phyloP scores from a whole-genome alignment of 2,888 invertebrate species.

The Sericinus montela region DNA sequence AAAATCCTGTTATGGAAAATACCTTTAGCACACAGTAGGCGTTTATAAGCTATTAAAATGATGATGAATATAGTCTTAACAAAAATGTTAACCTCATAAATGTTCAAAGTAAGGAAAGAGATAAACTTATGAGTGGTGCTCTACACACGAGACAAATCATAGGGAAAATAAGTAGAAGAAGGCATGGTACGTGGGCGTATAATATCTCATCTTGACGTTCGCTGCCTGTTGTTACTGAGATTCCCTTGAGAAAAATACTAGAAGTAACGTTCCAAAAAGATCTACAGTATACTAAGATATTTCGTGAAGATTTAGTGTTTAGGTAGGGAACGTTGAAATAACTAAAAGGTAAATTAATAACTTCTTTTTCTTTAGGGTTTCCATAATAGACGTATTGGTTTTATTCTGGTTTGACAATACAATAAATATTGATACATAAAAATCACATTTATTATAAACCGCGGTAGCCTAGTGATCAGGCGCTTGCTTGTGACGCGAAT shows the following conservation, averaged over 20 bases:
- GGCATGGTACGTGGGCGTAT: slow-evolving; percentile 12
- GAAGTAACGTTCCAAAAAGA: slow-evolving; percentile 3
- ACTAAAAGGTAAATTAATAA: too few relatives aligned
- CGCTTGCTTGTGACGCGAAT: too few relatives aligned
- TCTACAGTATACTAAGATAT: not conserved
- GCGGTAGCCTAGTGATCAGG: too few relatives aligned
- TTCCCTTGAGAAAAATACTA: slow-evolving; percentile 15
- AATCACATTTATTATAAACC: too few relatives aligned
- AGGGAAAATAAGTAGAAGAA: slow-evolving; percentile 20
- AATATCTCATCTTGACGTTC: slow-evolving; percentile 29
- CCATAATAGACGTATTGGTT: too few relatives aligned
- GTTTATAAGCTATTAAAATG: too few relatives aligned
- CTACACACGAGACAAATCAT: slow-evolving; percentile 18
- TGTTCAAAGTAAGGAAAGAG: not conserved
- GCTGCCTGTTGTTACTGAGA: slow-evolving; percentile 22
- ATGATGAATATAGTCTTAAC: not conserved
- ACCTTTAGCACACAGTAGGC: too few relatives aligned
- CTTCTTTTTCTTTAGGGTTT: too few relatives aligned
- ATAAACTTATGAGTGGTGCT: slow-evolving; percentile 5
- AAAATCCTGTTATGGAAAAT: too few relatives aligned
- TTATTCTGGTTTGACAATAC: too few relatives aligned
- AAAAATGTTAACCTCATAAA: not conserved
- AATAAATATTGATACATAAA: too few relatives aligned
- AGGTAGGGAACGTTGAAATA: too few relatives aligned
- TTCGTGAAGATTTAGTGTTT: not conserved